Evolutionary conservation across 2,888 invertebrate genomes (phyloP), one percentile per base, ranked within the genome.

Genomic region (Idaea aversata): DNA sequence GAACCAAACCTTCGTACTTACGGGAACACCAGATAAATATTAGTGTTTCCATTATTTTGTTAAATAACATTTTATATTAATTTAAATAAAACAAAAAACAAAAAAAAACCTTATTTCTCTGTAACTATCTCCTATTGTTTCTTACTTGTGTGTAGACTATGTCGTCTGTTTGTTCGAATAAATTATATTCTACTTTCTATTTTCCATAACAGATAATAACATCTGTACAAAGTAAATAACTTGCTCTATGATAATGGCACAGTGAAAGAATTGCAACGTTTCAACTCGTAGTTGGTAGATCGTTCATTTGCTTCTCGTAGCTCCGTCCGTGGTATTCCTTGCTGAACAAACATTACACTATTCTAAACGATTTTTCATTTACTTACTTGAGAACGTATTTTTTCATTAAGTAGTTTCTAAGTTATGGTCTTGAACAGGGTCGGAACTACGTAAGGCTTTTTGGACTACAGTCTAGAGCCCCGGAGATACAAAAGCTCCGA

Each of bases 191-290:
- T n/a, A n/a, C n/a, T n/a, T n/a, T n/a, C n/a, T n/a, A n/a, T n/a
- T n/a, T n/a, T n/a, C n/a, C n/a, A n/a, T n/a, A n/a, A n/a, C 5
- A 36, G 36, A 36, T 47, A 6, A 10, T 47, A 7, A 5, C 10
- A 47, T 47, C 47, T 47, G 10, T 47, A 47, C 47, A 47, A 47
- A 47, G 13, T 47, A 47, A 7, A 47, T 13, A 10, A 47, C 13
- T 47, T 47, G 47, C 47, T 78, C 75, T 75, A 68, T 69, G 69
- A 59, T 69, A 77, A 75, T 72, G 74, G 70, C 67, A 59, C 59
- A 71, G 72, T 67, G 74, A 74, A 76, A 76, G 77, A 77, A 76
- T 75, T 71, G 79, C 77, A 74, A 67, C 71, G 77, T 73, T 73
- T 71, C 63, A 65, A 68, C 67, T 68, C 75, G 74, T 69, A 70